Percentiles rank a stretch among this genome's conserved stretches.
These are phyloP conservation scores for Erythrolamprus reginae DNA, from an alignment of 2,113 vertebrate genomes.

Conservation along the genomic window DNA sequence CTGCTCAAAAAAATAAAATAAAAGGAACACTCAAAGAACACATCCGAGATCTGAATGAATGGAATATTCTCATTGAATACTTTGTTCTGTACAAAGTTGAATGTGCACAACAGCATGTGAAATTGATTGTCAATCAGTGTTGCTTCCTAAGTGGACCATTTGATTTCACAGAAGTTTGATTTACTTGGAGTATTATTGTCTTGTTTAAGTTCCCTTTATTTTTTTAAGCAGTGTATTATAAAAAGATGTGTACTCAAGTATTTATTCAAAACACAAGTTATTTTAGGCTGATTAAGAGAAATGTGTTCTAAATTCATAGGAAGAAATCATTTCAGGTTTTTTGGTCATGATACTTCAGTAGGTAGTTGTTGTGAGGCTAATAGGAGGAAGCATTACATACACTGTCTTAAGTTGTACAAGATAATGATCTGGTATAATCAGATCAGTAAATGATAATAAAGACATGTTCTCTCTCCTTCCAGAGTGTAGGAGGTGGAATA, in stretches of 20 bases:
- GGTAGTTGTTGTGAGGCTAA: neutral
- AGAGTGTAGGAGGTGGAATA: neutral
- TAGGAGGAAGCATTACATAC: neutral
- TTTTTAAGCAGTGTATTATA: too few species aligned
- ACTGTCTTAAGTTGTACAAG: neutral
- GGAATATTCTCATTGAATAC: too few species aligned
- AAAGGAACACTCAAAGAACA: too few species aligned
- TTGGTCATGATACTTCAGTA: neutral
- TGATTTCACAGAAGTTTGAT: too few species aligned
- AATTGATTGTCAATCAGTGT: too few species aligned
- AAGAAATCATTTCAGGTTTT: neutral
- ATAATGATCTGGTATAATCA: neutral
- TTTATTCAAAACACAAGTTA: neutral
- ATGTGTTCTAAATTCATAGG: neutral
- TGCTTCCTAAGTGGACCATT: too few species aligned
- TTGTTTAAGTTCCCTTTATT: too few species aligned
- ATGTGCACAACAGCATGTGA: too few species aligned
- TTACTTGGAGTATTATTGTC: too few species aligned
- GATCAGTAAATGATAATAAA: neutral
- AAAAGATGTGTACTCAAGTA: neutral
- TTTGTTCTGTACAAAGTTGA: too few species aligned
- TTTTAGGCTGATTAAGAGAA: neutral
- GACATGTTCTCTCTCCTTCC: neutral
- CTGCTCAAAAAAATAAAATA: too few species aligned
- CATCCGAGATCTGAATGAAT: too few species aligned